Evolutionary conservation across 2,888 invertebrate genomes (phyloP).

Genomic region (Julus scandinavius): DNA sequence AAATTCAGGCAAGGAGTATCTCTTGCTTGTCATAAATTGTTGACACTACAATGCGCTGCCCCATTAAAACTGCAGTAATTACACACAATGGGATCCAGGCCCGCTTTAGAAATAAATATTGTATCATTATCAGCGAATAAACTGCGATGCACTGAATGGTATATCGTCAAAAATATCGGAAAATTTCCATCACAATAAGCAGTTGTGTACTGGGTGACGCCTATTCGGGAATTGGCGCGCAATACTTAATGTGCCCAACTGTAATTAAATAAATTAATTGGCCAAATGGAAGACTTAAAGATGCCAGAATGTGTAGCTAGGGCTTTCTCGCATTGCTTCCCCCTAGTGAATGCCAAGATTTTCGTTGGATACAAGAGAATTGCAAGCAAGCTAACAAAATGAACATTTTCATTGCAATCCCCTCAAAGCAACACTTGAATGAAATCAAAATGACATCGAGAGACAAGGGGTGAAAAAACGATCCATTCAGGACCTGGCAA

Average conservation of each 20-base stretch:
- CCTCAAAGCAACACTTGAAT: constrained; percentile 3
- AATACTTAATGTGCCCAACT: neutral
- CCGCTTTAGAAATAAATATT: neutral
- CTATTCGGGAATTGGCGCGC: neutral
- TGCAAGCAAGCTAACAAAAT: neutral
- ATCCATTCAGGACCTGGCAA: constrained; percentile 6
- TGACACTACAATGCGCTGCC: neutral
- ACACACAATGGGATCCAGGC: neutral
- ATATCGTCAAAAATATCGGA: neutral
- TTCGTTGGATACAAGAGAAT: neutral
- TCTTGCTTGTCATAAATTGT: neutral
- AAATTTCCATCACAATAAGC: neutral
- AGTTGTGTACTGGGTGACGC: neutral
- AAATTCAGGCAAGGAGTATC: neutral
- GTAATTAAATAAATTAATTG: constrained; percentile 37
- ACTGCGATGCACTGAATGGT: neutral
- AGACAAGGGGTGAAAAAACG: neutral
- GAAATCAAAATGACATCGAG: constrained; percentile 39
- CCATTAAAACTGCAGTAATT: constrained; percentile 15
- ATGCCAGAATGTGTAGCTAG: constrained; percentile 17
- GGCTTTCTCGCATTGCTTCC: neutral
- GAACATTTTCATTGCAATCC: neutral
- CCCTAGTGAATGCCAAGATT: neutral
- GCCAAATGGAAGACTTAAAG: constrained; percentile 17
- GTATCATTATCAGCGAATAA: constrained; percentile 1